phyloP scores from a whole-genome alignment of 1,140 invertebrate genomes.

The Calephelis nemesis region DNA sequence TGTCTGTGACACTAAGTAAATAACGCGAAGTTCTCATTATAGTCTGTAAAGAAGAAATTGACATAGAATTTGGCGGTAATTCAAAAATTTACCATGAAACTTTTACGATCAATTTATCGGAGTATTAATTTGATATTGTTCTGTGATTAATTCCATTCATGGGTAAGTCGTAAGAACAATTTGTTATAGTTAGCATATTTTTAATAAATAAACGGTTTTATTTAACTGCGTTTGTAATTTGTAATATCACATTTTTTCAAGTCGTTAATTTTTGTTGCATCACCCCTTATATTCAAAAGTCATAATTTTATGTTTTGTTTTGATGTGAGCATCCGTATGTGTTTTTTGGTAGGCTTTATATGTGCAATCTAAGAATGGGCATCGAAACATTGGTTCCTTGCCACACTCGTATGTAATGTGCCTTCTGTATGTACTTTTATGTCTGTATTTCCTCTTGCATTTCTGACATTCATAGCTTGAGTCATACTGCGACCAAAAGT shows the following conservation, averaged over 20 bases:
- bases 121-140: no score
- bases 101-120: no score
- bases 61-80: no score
- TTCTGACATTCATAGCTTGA: constrained; percentile 68
- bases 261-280: constrained; percentile 38
- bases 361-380: constrained; percentile 71
- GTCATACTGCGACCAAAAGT: constrained; percentile 67
- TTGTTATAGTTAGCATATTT: constrained; percentile 7
- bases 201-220: constrained; percentile 8
- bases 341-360: constrained; percentile 78
- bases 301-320: constrained; percentile 64
- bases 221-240: constrained; percentile 5
- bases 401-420: constrained; percentile 78
- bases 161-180: not conserved
- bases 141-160: not conserved
- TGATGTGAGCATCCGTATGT: constrained; percentile 66
- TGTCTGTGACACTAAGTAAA: no score
- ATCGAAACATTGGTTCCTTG: constrained; percentile 76
- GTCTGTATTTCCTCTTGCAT: constrained; percentile 71
- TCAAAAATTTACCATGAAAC: no score
- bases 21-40: no score
- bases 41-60: no score
- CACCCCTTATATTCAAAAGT: constrained; percentile 67
- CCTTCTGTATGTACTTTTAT: constrained; percentile 77
- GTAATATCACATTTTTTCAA: constrained; percentile 63